Conservation (phyloP, 2,888 invertebrate genomes). For the Portevinia maculata region DNA sequence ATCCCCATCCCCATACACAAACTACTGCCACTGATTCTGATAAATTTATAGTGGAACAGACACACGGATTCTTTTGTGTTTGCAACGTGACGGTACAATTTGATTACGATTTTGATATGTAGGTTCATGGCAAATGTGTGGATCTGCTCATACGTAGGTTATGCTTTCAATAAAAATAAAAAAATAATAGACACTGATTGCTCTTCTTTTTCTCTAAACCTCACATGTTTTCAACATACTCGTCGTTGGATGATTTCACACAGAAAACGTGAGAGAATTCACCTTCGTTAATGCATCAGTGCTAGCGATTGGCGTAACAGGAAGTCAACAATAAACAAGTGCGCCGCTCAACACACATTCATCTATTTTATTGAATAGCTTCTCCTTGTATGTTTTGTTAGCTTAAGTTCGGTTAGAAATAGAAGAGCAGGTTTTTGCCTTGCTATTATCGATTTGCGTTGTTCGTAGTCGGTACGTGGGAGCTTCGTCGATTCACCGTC, state of each 20-base stretch:
- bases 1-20: background rate
- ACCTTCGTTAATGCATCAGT: conserved; percentile 28
- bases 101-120: background rate
- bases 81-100: conserved; percentile 14
- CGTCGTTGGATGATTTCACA: conserved; percentile 12
- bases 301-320: background rate
- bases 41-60: too few relatives aligned
- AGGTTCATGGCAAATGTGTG: background rate
- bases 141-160: background rate
- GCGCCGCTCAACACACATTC: background rate
- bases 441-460: background rate
- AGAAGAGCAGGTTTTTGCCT: conserved; percentile 1
- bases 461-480: background rate
- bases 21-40: too few relatives aligned
- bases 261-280: conserved; percentile 42
- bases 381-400: background rate
- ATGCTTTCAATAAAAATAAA: background rate
- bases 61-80: background rate
- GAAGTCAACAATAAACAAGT: conserved; percentile 9
- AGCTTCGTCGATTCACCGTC: background rate
- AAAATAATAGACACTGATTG: background rate
- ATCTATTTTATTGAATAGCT: background rate
- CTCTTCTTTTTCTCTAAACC: background rate
- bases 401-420: background rate
- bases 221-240: conserved; percentile 31